A percentile compares a stretch with the other conserved stretches of the same genome.
Evolutionary conservation across 1,140 invertebrate species (phyloP).

Genomic region (Vanessa atalanta): DNA sequence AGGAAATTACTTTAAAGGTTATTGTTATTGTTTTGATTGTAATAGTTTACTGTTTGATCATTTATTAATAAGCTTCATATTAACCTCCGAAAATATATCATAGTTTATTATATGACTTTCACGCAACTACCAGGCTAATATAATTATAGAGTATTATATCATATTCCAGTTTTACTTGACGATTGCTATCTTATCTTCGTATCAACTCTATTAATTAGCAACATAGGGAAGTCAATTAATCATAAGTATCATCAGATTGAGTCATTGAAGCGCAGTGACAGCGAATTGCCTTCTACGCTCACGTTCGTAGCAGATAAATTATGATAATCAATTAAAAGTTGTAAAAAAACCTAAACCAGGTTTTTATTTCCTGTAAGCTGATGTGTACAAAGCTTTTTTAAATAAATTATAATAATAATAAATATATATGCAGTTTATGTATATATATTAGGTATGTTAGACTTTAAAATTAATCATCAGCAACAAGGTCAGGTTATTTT

Average conservation of each 20-base stretch:
- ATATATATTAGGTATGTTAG: too few relatives aligned
- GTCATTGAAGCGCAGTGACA: not conserved
- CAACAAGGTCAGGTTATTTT: too few relatives aligned
- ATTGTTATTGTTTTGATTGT: too few relatives aligned
- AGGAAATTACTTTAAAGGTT: too few relatives aligned
- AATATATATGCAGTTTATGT: too few relatives aligned
- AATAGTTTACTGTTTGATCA: too few relatives aligned
- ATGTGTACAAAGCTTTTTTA: too few relatives aligned
- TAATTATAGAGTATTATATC: not conserved
- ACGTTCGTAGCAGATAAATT: not conserved
- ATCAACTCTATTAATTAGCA: constrained; percentile 6
- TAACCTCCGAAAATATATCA: too few relatives aligned
- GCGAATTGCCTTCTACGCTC: not conserved
- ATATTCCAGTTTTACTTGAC: constrained; percentile 1
- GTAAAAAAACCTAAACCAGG: not conserved
- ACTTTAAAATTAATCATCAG: too few relatives aligned
- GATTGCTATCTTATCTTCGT: not conserved
- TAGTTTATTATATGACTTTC: not conserved
- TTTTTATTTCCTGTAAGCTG: too few relatives aligned
- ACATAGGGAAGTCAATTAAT: constrained; percentile 4
- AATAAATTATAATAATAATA: too few relatives aligned
- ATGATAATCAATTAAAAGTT: not conserved
- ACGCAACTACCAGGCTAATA: not conserved
- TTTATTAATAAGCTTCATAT: too few relatives aligned
- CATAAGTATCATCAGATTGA: constrained; percentile 5